Evolutionary conservation across 2,888 invertebrate genomes (phyloP).

Genomic region (Malthinus flaveolus): DNA sequence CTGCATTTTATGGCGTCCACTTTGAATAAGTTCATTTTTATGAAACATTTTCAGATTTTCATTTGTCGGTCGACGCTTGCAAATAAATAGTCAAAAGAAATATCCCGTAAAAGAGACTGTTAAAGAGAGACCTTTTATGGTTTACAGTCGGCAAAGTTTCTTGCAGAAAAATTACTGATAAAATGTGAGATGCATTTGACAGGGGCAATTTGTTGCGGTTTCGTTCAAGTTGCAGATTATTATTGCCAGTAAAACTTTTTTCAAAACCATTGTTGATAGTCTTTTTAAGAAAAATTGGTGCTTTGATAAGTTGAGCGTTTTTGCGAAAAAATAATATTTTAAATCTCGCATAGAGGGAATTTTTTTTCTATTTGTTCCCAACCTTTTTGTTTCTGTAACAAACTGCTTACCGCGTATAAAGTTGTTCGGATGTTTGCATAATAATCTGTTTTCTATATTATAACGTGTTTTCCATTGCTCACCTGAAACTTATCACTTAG

Average conservation of each 20-base stretch:
- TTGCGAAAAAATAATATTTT: conserved; percentile 27
- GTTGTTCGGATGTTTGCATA: too few relatives aligned
- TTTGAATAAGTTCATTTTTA: conserved; percentile 17
- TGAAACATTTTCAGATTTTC: conserved; percentile 2
- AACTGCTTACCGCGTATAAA: too few relatives aligned
- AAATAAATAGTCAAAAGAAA: conserved; percentile 26
- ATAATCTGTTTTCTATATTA: too few relatives aligned
- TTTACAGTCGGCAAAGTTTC: conserved; percentile 31
- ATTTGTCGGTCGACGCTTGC: conserved; percentile 7
- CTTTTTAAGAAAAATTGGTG: conserved; percentile 35
- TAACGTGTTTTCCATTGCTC: too few relatives aligned
- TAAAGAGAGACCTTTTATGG: conserved; percentile 28
- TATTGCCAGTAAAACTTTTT: conserved; percentile 33
- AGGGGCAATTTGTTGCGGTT: conserved; percentile 32
- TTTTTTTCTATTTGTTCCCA: not conserved
- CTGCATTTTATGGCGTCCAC: not conserved
- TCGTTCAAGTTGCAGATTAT: conserved; percentile 36
- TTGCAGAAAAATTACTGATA: conserved; percentile 31
- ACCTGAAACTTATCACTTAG: too few relatives aligned
- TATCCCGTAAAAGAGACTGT: conserved; percentile 25
- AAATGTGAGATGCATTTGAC: conserved; percentile 34
- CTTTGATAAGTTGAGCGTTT: conserved; percentile 26
- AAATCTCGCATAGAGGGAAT: conserved; percentile 1
- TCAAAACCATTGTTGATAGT: conserved; percentile 32
- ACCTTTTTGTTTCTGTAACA: too few relatives aligned